Percentiles rank a stretch among this genome's conserved stretches.
These are phyloP conservation scores for Heliconius cydno DNA, from an alignment of 2,888 invertebrate genomes.

Conservation along the genomic window DNA sequence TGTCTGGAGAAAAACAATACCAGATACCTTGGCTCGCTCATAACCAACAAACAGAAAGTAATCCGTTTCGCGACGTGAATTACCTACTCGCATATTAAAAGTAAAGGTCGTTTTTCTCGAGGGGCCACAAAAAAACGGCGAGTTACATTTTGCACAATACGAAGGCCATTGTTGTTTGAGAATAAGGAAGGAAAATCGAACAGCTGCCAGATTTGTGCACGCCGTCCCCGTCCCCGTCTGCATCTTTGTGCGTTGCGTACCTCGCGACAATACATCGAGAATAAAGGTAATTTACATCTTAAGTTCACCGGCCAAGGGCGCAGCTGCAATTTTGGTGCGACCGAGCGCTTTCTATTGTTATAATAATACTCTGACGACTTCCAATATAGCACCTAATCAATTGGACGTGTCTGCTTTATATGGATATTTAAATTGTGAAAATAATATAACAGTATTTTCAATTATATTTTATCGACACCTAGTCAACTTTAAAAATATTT, in stretches of 20 bases:
- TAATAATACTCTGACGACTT: conserved; percentile 25
- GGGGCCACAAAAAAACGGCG: conserved; percentile 63
- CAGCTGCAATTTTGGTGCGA: conserved; percentile 76
- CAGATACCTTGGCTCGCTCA: conserved; percentile 21
- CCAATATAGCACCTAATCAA: conserved; percentile 34
- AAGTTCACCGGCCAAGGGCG: conserved; percentile 78
- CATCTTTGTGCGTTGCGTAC: conserved; percentile 74
- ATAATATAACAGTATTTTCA: not conserved
- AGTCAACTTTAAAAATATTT: not conserved
- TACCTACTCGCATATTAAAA: conserved; percentile 8
- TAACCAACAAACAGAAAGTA: conserved; percentile 10
- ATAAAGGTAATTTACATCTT: conserved; percentile 84
- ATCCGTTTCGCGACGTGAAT: conserved; percentile 29
- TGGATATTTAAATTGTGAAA: not conserved
- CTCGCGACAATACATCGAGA: conserved; percentile 67
- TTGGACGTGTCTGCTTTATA: not conserved
- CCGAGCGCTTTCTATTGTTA: conserved; percentile 57
- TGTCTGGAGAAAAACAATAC: conserved; percentile 19
- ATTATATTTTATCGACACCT: not conserved
- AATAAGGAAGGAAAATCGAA: conserved; percentile 75
- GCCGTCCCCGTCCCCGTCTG: conserved; percentile 71
- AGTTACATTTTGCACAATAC: conserved; percentile 81
- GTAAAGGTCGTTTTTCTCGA: conserved; percentile 43
- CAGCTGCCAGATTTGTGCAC: conserved; percentile 82
- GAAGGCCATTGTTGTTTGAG: conserved; percentile 69